These are phyloP conservation scores for Lacanobia wlatinum DNA, from an alignment of 2,888 invertebrate genomes.

Conservation along the genomic window DNA sequence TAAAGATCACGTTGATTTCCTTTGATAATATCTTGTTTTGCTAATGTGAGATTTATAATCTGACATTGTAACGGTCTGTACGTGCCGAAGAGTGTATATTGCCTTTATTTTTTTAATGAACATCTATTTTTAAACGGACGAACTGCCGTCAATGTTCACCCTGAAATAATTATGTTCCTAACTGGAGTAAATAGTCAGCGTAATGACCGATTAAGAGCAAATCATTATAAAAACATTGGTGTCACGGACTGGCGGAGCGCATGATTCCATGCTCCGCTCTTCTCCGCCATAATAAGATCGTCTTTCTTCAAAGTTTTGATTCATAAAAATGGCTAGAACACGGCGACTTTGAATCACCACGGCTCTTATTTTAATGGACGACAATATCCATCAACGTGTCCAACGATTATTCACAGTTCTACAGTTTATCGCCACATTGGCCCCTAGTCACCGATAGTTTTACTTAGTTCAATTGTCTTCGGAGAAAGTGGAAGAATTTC, in stretches of 20 bases:
- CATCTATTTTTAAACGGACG: constrained; percentile 33
- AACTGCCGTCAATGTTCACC: constrained; percentile 36
- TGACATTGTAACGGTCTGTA: background rate
- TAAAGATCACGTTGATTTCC: background rate
- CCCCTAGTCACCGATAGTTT: constrained; percentile 69
- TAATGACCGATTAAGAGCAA: constrained; percentile 73
- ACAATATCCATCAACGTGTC: constrained; percentile 73
- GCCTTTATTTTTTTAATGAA: constrained; percentile 20
- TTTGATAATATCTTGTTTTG: constrained; percentile 2
- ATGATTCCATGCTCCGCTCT: constrained; percentile 76
- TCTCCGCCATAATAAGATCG: constrained; percentile 69
- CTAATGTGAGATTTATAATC: background rate
- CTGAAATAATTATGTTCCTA: constrained; percentile 50
- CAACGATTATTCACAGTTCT: constrained; percentile 79
- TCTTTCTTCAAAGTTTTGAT: constrained; percentile 66
- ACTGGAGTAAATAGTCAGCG: constrained; percentile 64
- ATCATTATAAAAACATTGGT: constrained; percentile 78
- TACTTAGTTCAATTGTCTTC: constrained; percentile 64
- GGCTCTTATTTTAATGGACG: constrained; percentile 71
- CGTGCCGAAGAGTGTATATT: background rate
- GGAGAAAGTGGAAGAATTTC: constrained; percentile 79
- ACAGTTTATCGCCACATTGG: constrained; percentile 75
- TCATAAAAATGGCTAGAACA: constrained; percentile 67
- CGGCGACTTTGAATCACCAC: constrained; percentile 63
- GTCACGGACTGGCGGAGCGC: constrained; percentile 83